Base-by-base conservation (phyloP, 2,797 vertebrate species). In the Percopsis omiscomaycus region DNA sequence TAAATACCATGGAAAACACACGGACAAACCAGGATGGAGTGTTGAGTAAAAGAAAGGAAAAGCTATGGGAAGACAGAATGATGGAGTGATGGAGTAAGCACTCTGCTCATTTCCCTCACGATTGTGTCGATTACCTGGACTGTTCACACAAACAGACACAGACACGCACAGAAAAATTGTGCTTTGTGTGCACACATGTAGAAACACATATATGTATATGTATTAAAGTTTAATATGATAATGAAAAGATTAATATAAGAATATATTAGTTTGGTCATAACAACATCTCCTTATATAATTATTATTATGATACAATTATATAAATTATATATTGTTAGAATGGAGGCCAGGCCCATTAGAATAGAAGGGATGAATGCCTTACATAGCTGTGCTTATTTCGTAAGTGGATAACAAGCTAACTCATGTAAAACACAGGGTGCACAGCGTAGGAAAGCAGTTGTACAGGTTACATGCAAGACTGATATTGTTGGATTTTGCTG, bases 41-140 rank as follows among this genome's bases (percentile, higher is more conserved):
- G 54, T 46, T 28, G 27, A 64, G 77, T 59, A 72, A 68, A 85
- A 82, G 67, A 79, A 82, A 81, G 83, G 75, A 72, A 81, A 88
- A 87, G 80, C 80, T 69, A 89, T 80, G 76, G 84, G 84, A 69
- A 80, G 77, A 73, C 83, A 78, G 77, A 85, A 74, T 84, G 88
- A 91, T 87, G 37, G 37, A 42, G 37, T 8, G 37, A 88, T 88
- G 82, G 77, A 86, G 73, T 76, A 83, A 77, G 70, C 76, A 72
- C 75, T 68, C 77, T 80, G 84, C 81, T 85, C 88, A 82, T 85
- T 91, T 91, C 90, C 89, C 74, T 89, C 86, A 87, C 86, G 78
- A 82, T 86, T 84, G 86, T 86, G 82, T 85, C 84, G 75, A 66
- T 85, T 78, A 85, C 77, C 75, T 72, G 73, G 59, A 72, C 77